A percentile compares a stretch with the other conserved stretches of the same genome.
Evolutionary conservation across 2,113 vertebrate species (phyloP).

Genomic region (Python bivittatus): DNA sequence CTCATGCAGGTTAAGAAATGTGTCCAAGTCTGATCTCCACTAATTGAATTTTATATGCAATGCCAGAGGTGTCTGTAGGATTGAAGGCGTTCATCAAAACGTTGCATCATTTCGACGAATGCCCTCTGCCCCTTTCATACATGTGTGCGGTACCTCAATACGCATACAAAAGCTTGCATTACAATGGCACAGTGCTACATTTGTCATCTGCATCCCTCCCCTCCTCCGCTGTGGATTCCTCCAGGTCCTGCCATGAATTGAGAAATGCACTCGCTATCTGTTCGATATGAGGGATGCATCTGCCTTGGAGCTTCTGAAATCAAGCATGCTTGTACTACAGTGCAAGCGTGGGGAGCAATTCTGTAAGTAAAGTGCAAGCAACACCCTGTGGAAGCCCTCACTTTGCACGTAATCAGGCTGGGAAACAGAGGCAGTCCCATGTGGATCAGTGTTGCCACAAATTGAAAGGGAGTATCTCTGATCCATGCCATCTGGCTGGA

Average conservation of each 20-base stretch:
- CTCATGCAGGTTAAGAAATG: neutral
- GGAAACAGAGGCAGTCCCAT: neutral
- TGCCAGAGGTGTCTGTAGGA: neutral
- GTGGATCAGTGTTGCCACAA: neutral
- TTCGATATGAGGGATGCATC: neutral
- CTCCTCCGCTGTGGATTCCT: neutral
- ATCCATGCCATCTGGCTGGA: neutral
- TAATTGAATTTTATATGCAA: neutral
- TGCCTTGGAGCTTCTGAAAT: neutral
- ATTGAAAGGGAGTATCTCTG: neutral
- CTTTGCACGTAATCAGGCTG: neutral
- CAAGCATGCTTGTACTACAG: neutral
- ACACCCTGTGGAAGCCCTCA: neutral
- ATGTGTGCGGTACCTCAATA: neutral
- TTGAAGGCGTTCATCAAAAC: neutral
- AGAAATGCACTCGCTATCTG: neutral
- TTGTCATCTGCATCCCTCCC: neutral
- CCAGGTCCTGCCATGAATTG: neutral
- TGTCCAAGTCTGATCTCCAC: neutral
- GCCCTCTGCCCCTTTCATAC: neutral
- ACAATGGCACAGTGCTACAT: neutral
- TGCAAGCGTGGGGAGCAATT: neutral
- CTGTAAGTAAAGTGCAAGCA: neutral
- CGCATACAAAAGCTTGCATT: neutral
- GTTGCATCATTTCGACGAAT: neutral